These are phyloP conservation scores for Sitobion miscanthi DNA, from an alignment of 1,140 invertebrate genomes.

Conservation along the genomic window DNA sequence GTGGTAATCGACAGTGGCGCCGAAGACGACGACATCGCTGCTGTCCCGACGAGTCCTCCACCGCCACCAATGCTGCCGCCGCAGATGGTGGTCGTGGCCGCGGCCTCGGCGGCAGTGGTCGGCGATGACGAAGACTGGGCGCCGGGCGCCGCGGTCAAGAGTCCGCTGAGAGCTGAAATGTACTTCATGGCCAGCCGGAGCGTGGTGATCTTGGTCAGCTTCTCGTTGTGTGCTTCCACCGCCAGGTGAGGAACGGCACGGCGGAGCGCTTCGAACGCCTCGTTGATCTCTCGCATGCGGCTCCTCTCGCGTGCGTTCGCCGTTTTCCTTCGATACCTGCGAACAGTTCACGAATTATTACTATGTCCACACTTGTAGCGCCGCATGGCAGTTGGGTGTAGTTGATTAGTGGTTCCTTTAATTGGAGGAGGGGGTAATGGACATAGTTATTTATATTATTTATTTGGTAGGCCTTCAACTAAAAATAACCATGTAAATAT, in stretches of 20 bases:
- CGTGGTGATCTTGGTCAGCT: constrained; percentile 71
- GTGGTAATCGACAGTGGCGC: constrained; percentile 26
- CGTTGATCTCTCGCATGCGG: constrained; percentile 87
- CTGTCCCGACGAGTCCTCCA: neutral
- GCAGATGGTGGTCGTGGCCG: constrained; percentile 34
- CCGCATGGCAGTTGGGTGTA: neutral
- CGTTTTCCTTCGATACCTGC: constrained; percentile 73
- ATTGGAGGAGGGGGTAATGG: too few species aligned
- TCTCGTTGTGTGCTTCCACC: constrained; percentile 62
- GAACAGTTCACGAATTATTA: neutral
- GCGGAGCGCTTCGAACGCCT: constrained; percentile 81
- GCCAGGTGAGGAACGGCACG: constrained; percentile 71
- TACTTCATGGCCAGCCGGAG: constrained; percentile 72
- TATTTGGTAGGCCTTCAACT: neutral
- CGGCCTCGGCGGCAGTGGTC: neutral
- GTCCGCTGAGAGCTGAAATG: constrained; percentile 67
- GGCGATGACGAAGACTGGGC: neutral
- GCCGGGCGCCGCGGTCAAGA: constrained; percentile 56
- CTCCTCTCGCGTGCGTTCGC: constrained; percentile 86
- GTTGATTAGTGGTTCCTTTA: neutral
- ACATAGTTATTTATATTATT: neutral
- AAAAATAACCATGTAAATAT: neutral
- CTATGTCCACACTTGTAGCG: neutral
- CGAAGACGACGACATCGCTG: neutral
- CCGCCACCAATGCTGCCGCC: neutral